These are phyloP conservation scores for Muscina levida DNA, from an alignment of 2,888 invertebrate species.

Conservation along the genomic window DNA sequence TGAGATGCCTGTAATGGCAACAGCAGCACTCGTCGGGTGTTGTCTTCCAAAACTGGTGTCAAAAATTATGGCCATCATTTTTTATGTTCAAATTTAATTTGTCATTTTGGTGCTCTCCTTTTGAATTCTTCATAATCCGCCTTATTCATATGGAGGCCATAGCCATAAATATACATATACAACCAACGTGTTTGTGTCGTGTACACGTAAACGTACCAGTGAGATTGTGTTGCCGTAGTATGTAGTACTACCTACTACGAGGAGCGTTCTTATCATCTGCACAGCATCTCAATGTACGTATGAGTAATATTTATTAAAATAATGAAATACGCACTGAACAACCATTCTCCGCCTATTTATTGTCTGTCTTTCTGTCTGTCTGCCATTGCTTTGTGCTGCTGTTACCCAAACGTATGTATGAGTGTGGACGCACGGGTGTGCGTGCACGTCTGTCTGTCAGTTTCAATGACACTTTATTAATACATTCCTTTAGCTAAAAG, in stretches of 20 bases:
- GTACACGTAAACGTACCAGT: too few relatives aligned
- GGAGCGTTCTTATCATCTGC: too few relatives aligned
- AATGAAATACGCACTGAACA: background rate
- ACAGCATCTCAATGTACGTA: background rate
- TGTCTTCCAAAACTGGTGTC: slow-evolving; percentile 35
- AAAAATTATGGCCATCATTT: slow-evolving; percentile 40
- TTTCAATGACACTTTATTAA: slow-evolving; percentile 10
- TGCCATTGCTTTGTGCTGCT: background rate
- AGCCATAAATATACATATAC: background rate
- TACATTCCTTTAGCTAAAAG: slow-evolving; percentile 1
- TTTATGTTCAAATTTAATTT: slow-evolving; percentile 36
- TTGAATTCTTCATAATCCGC: background rate
- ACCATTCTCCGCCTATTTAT: too few relatives aligned
- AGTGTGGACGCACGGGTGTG: background rate
- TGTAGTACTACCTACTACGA: too few relatives aligned
- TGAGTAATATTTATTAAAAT: slow-evolving; percentile 7
- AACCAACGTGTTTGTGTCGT: too few relatives aligned
- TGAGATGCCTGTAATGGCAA: too few relatives aligned
- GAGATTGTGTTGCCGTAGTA: too few relatives aligned
- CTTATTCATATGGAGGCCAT: background rate
- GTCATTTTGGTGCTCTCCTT: slow-evolving; percentile 9
- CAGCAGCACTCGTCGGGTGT: background rate
- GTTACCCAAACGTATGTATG: slow-evolving; percentile 1
- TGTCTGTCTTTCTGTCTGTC: background rate
- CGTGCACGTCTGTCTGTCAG: background rate